Evolutionary conservation across 2,888 invertebrate species (phyloP), one percentile per base, ranked within the genome.

Genomic region (Hemicrepidius hirtus): DNA sequence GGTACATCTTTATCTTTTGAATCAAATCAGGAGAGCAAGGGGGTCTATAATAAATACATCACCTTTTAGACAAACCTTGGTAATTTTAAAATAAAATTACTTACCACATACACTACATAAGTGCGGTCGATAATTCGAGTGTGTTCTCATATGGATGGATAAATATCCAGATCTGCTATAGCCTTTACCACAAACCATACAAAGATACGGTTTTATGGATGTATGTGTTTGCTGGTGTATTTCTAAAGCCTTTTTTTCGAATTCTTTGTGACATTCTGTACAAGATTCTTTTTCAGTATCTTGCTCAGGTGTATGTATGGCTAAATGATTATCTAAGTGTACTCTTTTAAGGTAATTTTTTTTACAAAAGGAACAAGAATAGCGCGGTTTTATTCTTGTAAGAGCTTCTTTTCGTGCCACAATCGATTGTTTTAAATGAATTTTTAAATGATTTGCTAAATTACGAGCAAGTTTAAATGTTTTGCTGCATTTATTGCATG

Each of bases 81-180:
- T 28, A 28, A 32, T 32, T 49, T 49, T 9, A 37, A 53, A 28
- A n/a, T 41, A 35, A 13, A 12, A 20, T 37, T 32, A 16, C 41
- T 67, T 59, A 75, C 76, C 75, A 35, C 76, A 75, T 20, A 75
- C 62, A 40, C 76, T 76, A 41, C 76, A 76, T n/a, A 77, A 63
- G 62, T 72, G 64, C n/a, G 68, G 73, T 44, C 67, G 65, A 55
- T 68, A 64, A 12, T 72, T 67, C 4, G 41, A 40, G 28, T 77
- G 76, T 13, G 68, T 64, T 4, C 68, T 69, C 71, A 74, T 70
- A 35, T 76, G 75, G 12, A 53, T 63, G 20, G 59, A 68, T 24
- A 76, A 24, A 20, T 72, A 67, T 6, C 68, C 57, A 12, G 71
- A 46, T 44, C 63, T 64, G 16, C 44, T 65, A 32, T 74, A 77